Base-by-base conservation (phyloP, 1,140 invertebrate species). In the Drosophila tropicalis region DNA sequence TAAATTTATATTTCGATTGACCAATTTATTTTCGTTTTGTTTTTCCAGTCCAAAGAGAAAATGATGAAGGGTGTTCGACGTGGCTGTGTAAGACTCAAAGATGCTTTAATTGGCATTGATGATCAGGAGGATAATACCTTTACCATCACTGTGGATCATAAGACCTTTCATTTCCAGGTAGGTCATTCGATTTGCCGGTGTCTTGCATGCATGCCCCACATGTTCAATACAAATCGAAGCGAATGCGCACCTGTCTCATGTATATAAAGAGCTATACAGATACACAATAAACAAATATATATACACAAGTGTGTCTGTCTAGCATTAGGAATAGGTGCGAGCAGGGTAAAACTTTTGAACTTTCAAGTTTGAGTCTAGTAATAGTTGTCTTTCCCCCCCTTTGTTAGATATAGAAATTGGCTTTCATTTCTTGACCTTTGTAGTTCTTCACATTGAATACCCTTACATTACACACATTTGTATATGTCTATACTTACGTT, bases 41-140 rank as follows among this genome's bases (percentile, higher is more conserved):
- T 61, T 70, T 95, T 96, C 56, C 94, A 99, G 97, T 98, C 98
- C 34, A 98, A 98, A 92, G 99, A 99, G 90, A 99, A 99, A 93
- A 99, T 99, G 98, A 97, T 98, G 92, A 95, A 98, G 75, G 98
- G 98, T 5, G 97, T 98, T 29, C 94, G 98, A 70, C 94, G 99
- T 72, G 99, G 99, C 32, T 99, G 98, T 93, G 98, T 99, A 4
- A 93, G 97, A 15, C 93, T 98, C 9, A 96, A 97, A 92, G 98
- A 98, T 65, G 98, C 99, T 5, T 95, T 99, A 19, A 98, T 99
- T 90, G 99, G 99, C 22, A 99, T 99, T 83, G 98, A 99, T 92
- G 98, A 99, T 93, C 98, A 99, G 93, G 99, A 99, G 93, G 98
- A 99, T 91, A 98, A 98, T 79, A 99, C 98, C 7, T 99, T 99